Base-by-base conservation (phyloP, 2,797 vertebrate species). In the Heteromormyrus szaboi region DNA sequence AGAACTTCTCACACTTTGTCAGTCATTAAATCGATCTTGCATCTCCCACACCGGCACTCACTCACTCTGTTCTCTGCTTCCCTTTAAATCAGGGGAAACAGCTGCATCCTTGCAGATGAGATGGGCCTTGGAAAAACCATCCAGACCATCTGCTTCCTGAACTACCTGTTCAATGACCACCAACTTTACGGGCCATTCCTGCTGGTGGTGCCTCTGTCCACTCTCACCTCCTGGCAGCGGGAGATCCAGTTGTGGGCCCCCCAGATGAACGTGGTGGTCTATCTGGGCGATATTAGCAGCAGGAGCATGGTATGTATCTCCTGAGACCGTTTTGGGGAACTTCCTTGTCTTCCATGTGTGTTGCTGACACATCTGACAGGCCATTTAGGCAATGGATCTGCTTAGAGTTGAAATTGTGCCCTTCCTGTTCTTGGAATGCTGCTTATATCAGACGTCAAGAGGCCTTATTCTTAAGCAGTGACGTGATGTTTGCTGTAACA, bases 81-180 rank as follows among this genome's bases (percentile, higher is more conserved):
- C 19, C 51, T 29, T 86, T 37, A 54, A 86, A 89, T 0, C 89
- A 99, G 98, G 93, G 96, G 97, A 89, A 98, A 99, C 93, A 98
- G 98, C 88, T 99, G 98, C 90, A 99, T 99, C 94, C 97, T 99
- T 4, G 98, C 98, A 12, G 98, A 99, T 95, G 98, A 99, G 93
- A 99, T 99, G 98, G 98, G 98, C 85, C 94, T 99, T 90, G 98
- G 98, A 65, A 99, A 99, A 95, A 99, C 98, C 81, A 99, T 99
- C 93, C 98, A 99, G 95, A 99, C 98, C 8, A 99, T 99, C 93
- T 96, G 95, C 91, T 99, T 99, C 94, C 94, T 99, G 88, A 98
- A 98, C 93, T 98, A 97, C 91, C 87, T 99, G 93, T 99, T 99
- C 91, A 94, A 98, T 1, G 98, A 99, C 17, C 98, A 99, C 93